Evolutionary conservation across 2,113 vertebrate genomes (phyloP).

Genomic region (Carollia perspicillata): DNA sequence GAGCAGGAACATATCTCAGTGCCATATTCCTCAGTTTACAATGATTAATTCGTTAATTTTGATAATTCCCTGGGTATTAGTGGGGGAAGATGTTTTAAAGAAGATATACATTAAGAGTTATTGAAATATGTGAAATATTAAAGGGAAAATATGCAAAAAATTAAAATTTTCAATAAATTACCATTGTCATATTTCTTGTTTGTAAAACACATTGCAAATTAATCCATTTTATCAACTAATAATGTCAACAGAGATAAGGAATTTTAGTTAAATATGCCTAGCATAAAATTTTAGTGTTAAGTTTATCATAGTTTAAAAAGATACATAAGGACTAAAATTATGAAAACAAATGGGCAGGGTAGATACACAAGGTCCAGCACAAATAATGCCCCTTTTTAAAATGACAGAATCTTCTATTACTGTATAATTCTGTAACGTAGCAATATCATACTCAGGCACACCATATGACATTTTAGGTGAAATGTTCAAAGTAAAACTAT

Average conservation of each 20-base stretch:
- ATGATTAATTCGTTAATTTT: background rate
- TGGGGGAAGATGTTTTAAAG: background rate
- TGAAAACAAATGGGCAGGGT: background rate
- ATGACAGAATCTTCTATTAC: too few species aligned
- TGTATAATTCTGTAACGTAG: too few species aligned
- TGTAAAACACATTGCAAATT: background rate
- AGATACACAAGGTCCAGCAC: too few species aligned
- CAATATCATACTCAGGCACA: too few species aligned
- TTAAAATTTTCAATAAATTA: background rate
- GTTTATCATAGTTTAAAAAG: background rate
- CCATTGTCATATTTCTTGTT: background rate
- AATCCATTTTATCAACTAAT: background rate
- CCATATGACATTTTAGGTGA: too few species aligned
- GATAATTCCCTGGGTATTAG: background rate
- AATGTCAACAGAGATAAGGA: background rate
- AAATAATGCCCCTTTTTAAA: too few species aligned
- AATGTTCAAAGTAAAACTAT: too few species aligned
- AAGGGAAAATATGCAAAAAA: background rate
- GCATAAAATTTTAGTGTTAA: background rate
- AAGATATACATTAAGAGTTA: background rate
- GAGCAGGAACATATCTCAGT: background rate
- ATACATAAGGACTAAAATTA: background rate
- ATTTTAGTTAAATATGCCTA: background rate
- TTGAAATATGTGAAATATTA: too few species aligned
- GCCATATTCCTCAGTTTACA: background rate